Evolutionary conservation across 2,888 invertebrate genomes (phyloP), one percentile per base, ranked within the genome.

Genomic region (Calameuta filiformis): DNA sequence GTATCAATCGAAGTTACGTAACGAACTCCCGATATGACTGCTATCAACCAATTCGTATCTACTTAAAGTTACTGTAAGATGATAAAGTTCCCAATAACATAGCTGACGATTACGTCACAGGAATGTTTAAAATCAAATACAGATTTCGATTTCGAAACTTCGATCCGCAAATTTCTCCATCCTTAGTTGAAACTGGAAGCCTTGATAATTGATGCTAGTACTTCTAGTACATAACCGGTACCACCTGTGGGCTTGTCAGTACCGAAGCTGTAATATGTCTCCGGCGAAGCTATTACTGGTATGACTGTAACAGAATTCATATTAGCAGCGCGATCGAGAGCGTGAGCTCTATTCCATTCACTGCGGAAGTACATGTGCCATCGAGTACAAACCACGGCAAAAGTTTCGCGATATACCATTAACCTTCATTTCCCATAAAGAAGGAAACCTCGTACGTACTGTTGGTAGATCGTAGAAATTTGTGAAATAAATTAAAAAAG

Each of bases 261-360:
- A 23, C 9, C 23, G 23, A 56, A 56, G 9, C 56, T 56, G 23
- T 71, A 71, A 71, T 71, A 71, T 31, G 71, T 71, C 71, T 23
- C 33, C 71, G 33, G 34, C 40, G 23, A 56, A 56, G 56, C 56
- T 56, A 56, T 56, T 56, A 56, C 56, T 56, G 56, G 31, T 33
- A 71, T 34, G 31, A 31, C 34, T 71, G 71, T 71, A 71, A 71
- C 71, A 71, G 71, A 71, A 71, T 71, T 71, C 71, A 71, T 71
- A 71, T 71, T 71, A 71, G 31, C 33, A 34, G 12, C 31, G 71
- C 9, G 71, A 71, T 31, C 71, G 12, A 31, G 71, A 71, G 31
- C 71, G 71, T 33, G 71, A 71, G 71, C 31, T 71, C 71, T n/a
- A 33, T 71, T 34, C 71, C 11, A 34, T 34, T 31, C 71, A 12